Evolutionary conservation across 2,113 vertebrate species (phyloP).

Genomic region (Phylloscopus trochiloides): DNA sequence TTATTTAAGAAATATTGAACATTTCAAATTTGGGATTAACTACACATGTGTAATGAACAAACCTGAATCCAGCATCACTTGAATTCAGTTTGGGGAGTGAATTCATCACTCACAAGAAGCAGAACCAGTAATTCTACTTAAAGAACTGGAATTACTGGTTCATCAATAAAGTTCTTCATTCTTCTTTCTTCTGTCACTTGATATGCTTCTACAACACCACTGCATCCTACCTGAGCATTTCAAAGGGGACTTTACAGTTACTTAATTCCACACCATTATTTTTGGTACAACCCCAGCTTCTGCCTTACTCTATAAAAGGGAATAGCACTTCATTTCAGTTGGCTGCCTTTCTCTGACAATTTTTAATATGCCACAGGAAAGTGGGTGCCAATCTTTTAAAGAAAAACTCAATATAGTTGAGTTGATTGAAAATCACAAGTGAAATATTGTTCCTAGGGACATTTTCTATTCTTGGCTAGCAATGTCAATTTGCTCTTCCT

Average conservation of each 20-base stretch:
- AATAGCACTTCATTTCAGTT: constrained; percentile 17
- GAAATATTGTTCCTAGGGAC: not conserved
- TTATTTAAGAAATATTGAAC: not conserved
- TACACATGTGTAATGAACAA: not conserved
- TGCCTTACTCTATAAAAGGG: not conserved
- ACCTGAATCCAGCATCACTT: not conserved
- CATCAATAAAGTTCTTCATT: not conserved
- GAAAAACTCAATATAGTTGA: not conserved
- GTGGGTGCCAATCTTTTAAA: not conserved
- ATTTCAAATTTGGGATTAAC: not conserved
- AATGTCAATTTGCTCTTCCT: not conserved
- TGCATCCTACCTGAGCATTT: not conserved
- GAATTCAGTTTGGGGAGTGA: not conserved
- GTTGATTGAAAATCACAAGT: not conserved
- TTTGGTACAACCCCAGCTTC: not conserved
- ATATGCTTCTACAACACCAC: not conserved
- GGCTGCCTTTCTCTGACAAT: not conserved
- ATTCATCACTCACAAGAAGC: not conserved
- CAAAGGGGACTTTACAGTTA: not conserved
- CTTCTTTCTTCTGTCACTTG: not conserved
- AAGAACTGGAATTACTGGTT: not conserved
- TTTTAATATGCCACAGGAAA: not conserved
- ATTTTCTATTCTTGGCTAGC: not conserved
- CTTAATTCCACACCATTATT: not conserved
- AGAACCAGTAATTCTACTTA: not conserved